A percentile compares a stretch with the other conserved stretches of the same genome.
Conservation (phyloP, 30 jellyfish, hydroid and myxozoan species). For the Pelagia noctiluca region DNA sequence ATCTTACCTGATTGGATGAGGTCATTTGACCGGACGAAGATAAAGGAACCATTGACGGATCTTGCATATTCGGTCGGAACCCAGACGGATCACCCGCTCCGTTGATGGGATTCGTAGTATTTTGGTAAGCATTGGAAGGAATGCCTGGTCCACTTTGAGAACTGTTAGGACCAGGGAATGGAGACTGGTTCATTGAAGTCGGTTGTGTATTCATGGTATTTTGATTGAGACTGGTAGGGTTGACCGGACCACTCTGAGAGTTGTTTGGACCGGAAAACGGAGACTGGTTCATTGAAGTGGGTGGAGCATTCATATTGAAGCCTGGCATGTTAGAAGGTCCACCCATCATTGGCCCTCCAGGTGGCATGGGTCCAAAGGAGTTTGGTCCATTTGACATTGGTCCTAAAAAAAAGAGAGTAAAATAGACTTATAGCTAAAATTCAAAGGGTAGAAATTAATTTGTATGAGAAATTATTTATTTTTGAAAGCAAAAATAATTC, state of each 20-base stretch:
- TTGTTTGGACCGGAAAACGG: slow-evolving; percentile 6
- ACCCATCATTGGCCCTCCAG: slow-evolving; percentile 64
- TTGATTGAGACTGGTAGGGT: too few species aligned
- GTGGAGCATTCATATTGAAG: slow-evolving; percentile 29
- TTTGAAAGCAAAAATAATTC: too few species aligned
- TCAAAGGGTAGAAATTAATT: too few species aligned
- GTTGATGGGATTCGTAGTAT: slow-evolving; percentile 10
- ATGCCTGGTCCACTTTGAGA: slow-evolving; percentile 37
- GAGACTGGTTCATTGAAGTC: not conserved
- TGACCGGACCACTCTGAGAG: too few species aligned
- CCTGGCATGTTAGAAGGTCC: slow-evolving; percentile 19
- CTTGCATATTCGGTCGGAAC: not conserved
- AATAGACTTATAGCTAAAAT: too few species aligned
- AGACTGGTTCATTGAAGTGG: slow-evolving; percentile 10
- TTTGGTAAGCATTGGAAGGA: slow-evolving; percentile 26
- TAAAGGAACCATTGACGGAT: too few species aligned
- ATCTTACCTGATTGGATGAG: slow-evolving; percentile 1
- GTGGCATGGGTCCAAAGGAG: slow-evolving; percentile 42
- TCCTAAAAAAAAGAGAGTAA: slow-evolving; percentile 18
- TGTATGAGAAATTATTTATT: too few species aligned
- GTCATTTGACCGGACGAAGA: not conserved
- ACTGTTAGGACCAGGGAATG: slow-evolving; percentile 21
- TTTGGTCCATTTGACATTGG: slow-evolving; percentile 67
- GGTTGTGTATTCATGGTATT: too few species aligned
- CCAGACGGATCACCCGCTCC: not conserved